Base-by-base conservation (phyloP, 1,140 invertebrate species). In the Pectinophora gossypiella region DNA sequence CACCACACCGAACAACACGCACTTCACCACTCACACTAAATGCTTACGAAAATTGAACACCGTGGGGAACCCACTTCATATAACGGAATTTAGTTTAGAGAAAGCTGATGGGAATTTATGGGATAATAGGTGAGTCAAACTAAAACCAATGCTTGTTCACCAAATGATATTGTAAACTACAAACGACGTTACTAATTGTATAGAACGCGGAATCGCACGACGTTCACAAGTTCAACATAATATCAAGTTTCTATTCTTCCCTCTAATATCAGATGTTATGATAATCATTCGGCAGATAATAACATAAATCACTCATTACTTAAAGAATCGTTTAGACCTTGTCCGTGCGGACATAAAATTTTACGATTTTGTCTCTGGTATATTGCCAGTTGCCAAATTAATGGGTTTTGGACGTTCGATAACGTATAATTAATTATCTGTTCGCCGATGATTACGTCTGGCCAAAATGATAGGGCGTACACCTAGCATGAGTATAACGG, bases 241-340 rank as follows among this genome's bases (percentile, higher is more conserved):
- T n/a, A n/a, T n/a, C n/a, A n/a, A n/a, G n/a, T n/a, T n/a, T n/a
- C n/a, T n/a, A n/a, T n/a, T n/a, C n/a, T n/a, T n/a, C n/a, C n/a
- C n/a, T n/a, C n/a, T n/a, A n/a, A n/a, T n/a, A n/a, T n/a, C n/a
- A n/a, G n/a, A n/a, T n/a, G n/a, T n/a, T n/a, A 23, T 23, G 22
- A 23, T 23, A 5, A 23, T 32, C 27, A 32, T n/a, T 12, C 9
- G 36, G 15, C 27, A 61, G 53, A n/a, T 18, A 59, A 59, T 70
- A 70, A 62, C 36, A 56, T 61, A 61, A 59, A 54, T 65, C 61
- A 64, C 53, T 66, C 54, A 35, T 59, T 64, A 64, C 64, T 43
- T 38, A n/a, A 66, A 56, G 63, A 61, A 66, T 69, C 63, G 42
- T 52, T 54, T 47, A 42, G 53, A 51, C 56, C 43, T 43, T 22